Conservation (phyloP, 1,140 invertebrate species). For the Trichogramma pretiosum region DNA sequence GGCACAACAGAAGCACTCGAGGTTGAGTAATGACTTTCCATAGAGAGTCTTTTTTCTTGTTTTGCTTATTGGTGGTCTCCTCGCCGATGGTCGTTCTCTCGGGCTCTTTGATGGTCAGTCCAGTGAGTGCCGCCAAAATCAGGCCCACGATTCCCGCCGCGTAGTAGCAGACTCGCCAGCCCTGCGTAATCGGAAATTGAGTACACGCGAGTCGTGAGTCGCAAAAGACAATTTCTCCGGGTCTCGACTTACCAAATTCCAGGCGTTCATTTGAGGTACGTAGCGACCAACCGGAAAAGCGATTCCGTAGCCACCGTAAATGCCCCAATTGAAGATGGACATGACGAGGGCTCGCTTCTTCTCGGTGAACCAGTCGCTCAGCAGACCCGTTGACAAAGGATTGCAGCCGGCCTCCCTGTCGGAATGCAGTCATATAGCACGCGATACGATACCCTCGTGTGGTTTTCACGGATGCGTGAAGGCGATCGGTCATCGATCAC, state of each 20-base stretch:
- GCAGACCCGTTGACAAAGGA: conserved; percentile 73
- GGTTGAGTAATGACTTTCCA: conserved; percentile 70
- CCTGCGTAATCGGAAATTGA: conserved; percentile 42
- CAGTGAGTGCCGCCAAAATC: conserved; percentile 62
- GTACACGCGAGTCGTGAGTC: too few relatives aligned
- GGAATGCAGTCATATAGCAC: too few relatives aligned
- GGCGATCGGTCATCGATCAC: too few relatives aligned
- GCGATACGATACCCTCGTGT: too few relatives aligned
- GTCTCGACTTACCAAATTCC: conserved; percentile 53
- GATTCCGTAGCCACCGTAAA: conserved; percentile 88
- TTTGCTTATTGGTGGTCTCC: conserved; percentile 27
- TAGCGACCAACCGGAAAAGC: conserved; percentile 87
- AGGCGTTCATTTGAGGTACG: conserved; percentile 67
- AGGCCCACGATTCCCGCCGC: conserved; percentile 73
- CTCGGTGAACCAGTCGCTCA: conserved; percentile 78
- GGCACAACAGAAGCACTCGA: conserved; percentile 67
- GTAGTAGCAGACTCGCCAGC: conserved; percentile 83
- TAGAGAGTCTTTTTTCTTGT: conserved; percentile 49
- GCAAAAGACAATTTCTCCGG: neutral
- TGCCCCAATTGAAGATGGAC: conserved; percentile 93
- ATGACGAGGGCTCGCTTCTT: conserved; percentile 77
- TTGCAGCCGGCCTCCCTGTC: conserved; percentile 79
- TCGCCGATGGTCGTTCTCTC: conserved; percentile 62
- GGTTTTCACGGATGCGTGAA: too few relatives aligned
- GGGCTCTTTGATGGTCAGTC: conserved; percentile 71